phyloP scores from a whole-genome alignment of 2,113 vertebrate species.

The Triplophysa dalaica region DNA sequence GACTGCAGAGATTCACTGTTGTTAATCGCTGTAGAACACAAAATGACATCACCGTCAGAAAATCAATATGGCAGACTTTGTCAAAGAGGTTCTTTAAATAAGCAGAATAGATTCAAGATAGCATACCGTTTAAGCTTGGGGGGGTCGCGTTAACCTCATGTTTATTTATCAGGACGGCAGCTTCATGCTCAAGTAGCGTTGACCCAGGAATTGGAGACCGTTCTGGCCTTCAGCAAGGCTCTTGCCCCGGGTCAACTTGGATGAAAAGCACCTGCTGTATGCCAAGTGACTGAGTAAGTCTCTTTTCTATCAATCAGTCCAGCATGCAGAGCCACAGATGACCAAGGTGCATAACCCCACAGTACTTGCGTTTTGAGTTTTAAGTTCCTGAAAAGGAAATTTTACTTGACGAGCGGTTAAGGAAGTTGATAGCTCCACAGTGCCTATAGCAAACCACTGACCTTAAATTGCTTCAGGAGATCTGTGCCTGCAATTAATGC shows the following conservation, averaged over 20 bases:
- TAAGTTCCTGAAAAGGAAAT: neutral
- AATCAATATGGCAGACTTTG: conserved; percentile 17
- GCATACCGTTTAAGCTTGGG: neutral
- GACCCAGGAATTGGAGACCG: conserved; percentile 12
- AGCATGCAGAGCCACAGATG: conserved; percentile 1
- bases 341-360: conserved; percentile 4
- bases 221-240: conserved; percentile 30
- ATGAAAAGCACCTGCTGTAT: conserved; percentile 32
- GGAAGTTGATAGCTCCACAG: conserved; percentile 1
- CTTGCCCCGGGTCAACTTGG: conserved; percentile 25
- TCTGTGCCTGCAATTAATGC: neutral
- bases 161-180: conserved; percentile 1
- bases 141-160: neutral
- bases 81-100: neutral
- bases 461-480: neutral
- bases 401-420: neutral
- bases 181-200: conserved; percentile 20
- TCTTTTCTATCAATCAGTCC: conserved; percentile 16
- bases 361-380: conserved; percentile 16
- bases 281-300: conserved; percentile 18
- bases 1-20: neutral
- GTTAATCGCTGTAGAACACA: neutral
- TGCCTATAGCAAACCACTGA: conserved; percentile 14
- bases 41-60: neutral
- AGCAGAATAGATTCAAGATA: conserved; percentile 10